These are phyloP conservation scores for Lepas anatifera DNA, from an alignment of 2,888 invertebrate genomes.

Conservation along the genomic window DNA sequence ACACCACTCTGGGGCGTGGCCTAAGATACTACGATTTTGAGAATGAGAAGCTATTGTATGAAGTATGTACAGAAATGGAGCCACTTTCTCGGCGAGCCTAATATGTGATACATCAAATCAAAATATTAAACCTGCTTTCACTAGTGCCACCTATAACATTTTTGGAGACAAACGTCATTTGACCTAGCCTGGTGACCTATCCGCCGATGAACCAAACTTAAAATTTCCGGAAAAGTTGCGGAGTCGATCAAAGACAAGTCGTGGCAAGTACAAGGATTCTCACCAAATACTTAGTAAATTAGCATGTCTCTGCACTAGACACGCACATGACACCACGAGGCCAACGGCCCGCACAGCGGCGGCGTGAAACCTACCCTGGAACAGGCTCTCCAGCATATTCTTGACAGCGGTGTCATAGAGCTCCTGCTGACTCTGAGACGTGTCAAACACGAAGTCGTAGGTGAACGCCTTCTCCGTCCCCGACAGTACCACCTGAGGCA, in stretches of 20 bases:
- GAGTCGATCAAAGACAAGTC: no score
- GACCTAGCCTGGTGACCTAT: neutral
- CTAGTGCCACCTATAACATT: no score
- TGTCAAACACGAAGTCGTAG: conserved; percentile 68
- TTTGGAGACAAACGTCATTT: neutral
- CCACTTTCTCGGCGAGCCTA: no score
- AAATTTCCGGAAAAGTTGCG: no score
- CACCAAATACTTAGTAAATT: neutral
- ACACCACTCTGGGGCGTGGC: no score
- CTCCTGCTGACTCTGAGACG: conserved; percentile 52
- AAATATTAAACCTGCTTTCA: no score
- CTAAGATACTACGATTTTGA: no score
- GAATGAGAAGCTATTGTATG: no score
- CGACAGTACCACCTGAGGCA: conserved; percentile 39
- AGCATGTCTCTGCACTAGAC: neutral
- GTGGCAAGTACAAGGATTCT: neutral
- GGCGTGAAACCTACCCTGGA: conserved; percentile 21
- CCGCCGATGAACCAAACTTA: neutral
- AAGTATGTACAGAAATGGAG: no score
- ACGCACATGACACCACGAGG: neutral
- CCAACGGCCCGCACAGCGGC: neutral
- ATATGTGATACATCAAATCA: no score
- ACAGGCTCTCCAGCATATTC: conserved; percentile 21
- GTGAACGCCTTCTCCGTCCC: conserved; percentile 58
- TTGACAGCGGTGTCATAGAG: conserved; percentile 44